phyloP scores from a whole-genome alignment of 2,888 invertebrate genomes.

The Drosophila paranaensis region DNA sequence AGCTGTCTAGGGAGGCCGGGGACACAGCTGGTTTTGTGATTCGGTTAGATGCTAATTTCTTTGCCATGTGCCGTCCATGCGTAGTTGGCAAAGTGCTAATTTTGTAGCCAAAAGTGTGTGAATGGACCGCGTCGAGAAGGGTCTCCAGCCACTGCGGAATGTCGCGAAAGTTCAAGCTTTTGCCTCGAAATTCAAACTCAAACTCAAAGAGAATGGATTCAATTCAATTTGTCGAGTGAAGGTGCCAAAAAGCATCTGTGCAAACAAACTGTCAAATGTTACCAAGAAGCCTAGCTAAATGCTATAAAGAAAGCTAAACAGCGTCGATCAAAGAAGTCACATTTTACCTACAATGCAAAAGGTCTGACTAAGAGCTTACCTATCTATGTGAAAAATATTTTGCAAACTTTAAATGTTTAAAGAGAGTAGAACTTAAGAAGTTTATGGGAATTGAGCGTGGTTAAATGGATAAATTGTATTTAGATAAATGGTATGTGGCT shows the following conservation, averaged over 20 bases:
- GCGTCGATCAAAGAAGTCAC: not conserved
- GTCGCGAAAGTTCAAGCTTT: constrained; percentile 62
- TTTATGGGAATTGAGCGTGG: no score
- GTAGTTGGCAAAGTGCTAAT: constrained; percentile 54
- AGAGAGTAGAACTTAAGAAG: no score
- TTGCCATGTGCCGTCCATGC: constrained; percentile 49
- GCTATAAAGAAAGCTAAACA: not conserved
- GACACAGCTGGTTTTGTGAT: constrained; percentile 25
- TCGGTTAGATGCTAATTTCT: constrained; percentile 56
- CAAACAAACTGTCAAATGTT: not conserved
- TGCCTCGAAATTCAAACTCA: constrained; percentile 15
- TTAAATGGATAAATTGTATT: no score
- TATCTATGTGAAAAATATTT: not conserved
- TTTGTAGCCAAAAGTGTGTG: constrained; percentile 31
- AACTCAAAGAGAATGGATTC: constrained; percentile 54
- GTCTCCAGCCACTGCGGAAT: constrained; percentile 19
- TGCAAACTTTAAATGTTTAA: not conserved
- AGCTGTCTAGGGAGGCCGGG: not conserved
- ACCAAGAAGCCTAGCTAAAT: not conserved
- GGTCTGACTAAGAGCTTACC: not conserved
- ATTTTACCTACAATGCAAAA: not conserved
- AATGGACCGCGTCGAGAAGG: constrained; percentile 24
- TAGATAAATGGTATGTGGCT: no score
- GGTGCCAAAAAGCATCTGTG: constrained; percentile 43
- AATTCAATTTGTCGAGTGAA: constrained; percentile 26